Evolutionary conservation across 2,888 invertebrate species (phyloP).

Genomic region (Epirrita christyi): DNA sequence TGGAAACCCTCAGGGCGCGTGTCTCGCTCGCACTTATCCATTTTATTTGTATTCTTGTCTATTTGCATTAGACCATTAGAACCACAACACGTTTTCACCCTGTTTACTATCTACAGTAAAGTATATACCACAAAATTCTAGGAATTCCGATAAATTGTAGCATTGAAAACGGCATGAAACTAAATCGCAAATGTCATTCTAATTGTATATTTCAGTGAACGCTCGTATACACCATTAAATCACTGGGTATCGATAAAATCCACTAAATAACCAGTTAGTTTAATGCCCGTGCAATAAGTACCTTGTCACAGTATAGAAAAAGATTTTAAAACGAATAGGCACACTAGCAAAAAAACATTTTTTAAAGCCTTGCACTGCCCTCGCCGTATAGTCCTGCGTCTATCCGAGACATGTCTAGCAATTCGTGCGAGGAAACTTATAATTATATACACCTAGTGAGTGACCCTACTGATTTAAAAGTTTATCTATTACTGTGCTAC

Average conservation of each 20-base stretch:
- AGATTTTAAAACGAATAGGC: conserved; percentile 8
- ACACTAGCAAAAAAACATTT: neutral
- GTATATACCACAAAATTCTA: neutral
- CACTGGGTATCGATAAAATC: conserved; percentile 34
- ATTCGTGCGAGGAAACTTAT: no score
- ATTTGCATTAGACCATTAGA: no score
- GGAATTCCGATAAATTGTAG: conserved; percentile 31
- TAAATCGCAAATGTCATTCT: conserved; percentile 16
- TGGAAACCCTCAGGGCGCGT: no score
- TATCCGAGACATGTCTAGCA: no score
- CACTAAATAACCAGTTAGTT: conserved; percentile 35
- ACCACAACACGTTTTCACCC: no score
- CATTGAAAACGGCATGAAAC: conserved; percentile 22
- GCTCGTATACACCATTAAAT: conserved; percentile 30
- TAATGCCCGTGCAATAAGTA: conserved; percentile 28
- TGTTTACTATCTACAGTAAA: no score
- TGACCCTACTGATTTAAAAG: conserved; percentile 5
- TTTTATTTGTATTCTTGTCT: no score
- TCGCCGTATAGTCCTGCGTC: no score
- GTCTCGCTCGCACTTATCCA: no score
- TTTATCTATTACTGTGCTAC: conserved; percentile 12
- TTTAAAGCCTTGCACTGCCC: no score
- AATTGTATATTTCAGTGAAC: conserved; percentile 32
- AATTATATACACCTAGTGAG: neutral
- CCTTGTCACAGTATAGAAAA: conserved; percentile 17